Evolutionary conservation across 2,888 invertebrate genomes (phyloP).

Genomic region (Melanophora roralis): DNA sequence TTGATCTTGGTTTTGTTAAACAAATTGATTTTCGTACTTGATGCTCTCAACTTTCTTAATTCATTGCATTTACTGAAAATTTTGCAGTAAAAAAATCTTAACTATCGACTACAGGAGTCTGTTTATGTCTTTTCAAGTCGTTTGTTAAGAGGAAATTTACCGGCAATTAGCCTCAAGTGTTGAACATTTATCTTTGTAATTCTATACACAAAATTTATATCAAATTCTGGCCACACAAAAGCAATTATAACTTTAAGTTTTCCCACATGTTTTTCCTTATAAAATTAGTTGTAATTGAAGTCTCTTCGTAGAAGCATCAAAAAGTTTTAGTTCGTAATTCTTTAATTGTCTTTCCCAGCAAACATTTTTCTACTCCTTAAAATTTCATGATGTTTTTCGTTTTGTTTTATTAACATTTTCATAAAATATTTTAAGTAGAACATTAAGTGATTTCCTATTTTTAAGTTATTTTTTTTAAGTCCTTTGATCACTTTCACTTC

Average conservation of each 20-base stretch:
- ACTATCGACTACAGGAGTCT: not conserved
- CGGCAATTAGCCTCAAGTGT: conserved; percentile 32
- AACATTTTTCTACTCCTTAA: too few species aligned
- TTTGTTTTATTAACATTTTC: too few species aligned
- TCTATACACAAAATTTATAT: not conserved
- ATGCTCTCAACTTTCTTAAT: conserved; percentile 35
- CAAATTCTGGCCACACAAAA: not conserved
- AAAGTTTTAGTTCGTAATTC: not conserved
- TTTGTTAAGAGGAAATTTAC: not conserved
- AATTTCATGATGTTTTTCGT: too few species aligned
- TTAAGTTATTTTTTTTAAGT: too few species aligned
- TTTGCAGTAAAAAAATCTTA: conserved; percentile 22
- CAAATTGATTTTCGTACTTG: conserved; percentile 52
- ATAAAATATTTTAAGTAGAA: too few species aligned
- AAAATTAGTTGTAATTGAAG: not conserved
- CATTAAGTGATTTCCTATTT: too few species aligned
- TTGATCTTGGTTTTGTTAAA: conserved; percentile 37
- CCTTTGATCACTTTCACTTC: too few species aligned
- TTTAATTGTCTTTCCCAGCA: not conserved
- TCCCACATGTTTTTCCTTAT: not conserved
- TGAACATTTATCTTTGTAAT: not conserved
- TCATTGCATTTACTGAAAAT: conserved; percentile 32
- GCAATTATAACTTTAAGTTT: not conserved
- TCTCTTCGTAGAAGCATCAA: not conserved
- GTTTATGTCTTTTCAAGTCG: not conserved